Evolutionary conservation across 2,888 invertebrate genomes (phyloP), one percentile per base, ranked within the genome.

Genomic region (Cantharis nigra): DNA sequence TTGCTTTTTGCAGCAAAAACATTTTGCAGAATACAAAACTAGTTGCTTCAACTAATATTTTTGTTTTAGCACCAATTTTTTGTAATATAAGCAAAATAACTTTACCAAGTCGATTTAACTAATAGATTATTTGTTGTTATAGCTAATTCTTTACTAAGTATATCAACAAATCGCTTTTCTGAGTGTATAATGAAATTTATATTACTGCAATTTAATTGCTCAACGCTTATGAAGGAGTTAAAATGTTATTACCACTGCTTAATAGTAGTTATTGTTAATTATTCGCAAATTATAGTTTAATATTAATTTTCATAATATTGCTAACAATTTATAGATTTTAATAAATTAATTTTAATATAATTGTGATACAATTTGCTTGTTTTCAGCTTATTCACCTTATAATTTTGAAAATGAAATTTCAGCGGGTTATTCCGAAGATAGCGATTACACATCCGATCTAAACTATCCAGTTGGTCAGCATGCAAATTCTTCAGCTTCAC

Each of bases 341-440:
- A 28, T 9, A 49, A 49, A 49, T n/a, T n/a, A 49, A 49, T 49
- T 49, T 49, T 49, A n/a, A 49, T n/a, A 49, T 49, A n/a, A n/a
- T n/a, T 49, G n/a, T 49, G 49, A 49, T 49, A n/a, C 0, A n/a
- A 49, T 49, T 49, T 49, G 49, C 49, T 49, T 49, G 49, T 49
- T 88, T 88, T 84, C 87, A 87, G 88, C 86, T 72, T 83, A 84
- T 85, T 86, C 77, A 63, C 30, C 77, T 88, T 87, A 87, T 87
- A 85, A 87, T 82, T 87, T 88, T 87, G 86, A 87, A 84, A 85
- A 85, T 87, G 87, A 87, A 83, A 85, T 91, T 92, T 84, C 91
- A 96, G 97, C 97, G 88, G 97, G 97, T 78, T 96, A 97, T 89
- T 97, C 97, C 71, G 98, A 98, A 90, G 98, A 98, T 89, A 97